phyloP scores from a whole-genome alignment of 2,888 invertebrate species.

The Erebia ligea region DNA sequence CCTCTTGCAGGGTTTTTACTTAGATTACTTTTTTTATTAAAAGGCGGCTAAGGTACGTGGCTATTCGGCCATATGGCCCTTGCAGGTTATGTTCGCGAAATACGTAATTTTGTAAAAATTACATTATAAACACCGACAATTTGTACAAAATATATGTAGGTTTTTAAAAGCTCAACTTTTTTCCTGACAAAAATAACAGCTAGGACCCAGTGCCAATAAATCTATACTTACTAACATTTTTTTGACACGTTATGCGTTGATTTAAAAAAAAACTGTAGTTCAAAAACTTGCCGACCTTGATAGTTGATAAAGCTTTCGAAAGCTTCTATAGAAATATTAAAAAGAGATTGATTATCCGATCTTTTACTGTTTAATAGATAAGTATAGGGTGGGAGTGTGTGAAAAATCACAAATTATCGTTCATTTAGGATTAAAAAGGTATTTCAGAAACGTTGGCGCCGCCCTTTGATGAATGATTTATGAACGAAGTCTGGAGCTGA shows the following conservation, averaged over 20 bases:
- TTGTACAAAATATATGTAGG: no score
- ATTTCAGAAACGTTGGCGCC: constrained; percentile 52
- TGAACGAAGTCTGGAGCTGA: constrained; percentile 16
- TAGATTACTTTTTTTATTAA: constrained; percentile 63
- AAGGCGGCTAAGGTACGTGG: constrained; percentile 52
- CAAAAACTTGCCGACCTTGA: no score
- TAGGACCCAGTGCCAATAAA: no score
- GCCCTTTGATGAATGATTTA: constrained; percentile 51
- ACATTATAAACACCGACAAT: no score
- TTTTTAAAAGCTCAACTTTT: no score
- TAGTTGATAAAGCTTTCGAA: neutral
- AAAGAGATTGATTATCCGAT: constrained; percentile 36
- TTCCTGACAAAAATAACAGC: no score
- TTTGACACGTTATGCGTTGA: no score
- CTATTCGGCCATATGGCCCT: constrained; percentile 56
- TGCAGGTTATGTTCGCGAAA: constrained; percentile 30
- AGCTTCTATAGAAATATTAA: constrained; percentile 9
- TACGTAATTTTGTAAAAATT: neutral
- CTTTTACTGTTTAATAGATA: constrained; percentile 28
- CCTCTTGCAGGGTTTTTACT: constrained; percentile 60
- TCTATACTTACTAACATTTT: no score
- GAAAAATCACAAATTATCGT: constrained; percentile 77
- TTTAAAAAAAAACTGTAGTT: no score
- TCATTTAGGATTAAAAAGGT: constrained; percentile 50
- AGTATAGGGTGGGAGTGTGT: constrained; percentile 65